These are phyloP conservation scores for Actinemys pallida DNA, from an alignment of 2,113 vertebrate genomes.

Conservation along the genomic window DNA sequence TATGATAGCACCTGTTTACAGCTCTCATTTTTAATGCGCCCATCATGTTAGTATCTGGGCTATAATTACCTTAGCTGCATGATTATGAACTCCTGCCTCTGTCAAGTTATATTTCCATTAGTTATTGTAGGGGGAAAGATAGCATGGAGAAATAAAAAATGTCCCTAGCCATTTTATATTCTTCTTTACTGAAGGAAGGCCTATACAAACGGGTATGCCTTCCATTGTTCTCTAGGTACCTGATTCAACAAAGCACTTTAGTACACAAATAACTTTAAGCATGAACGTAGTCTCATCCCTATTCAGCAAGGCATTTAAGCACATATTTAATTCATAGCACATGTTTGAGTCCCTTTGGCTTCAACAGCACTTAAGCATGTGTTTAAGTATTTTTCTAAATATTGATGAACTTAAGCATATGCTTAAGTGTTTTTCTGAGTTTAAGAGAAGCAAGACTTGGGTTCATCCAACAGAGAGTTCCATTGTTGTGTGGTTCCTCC, in stretches of 20 bases:
- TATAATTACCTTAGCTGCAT: neutral
- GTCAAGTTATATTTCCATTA: neutral
- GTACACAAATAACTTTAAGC: neutral
- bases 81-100: neutral
- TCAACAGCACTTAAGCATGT: neutral
- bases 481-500: neutral
- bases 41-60: neutral
- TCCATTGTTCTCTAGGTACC: neutral
- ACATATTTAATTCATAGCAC: neutral
- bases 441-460: neutral
- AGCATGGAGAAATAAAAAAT: neutral
- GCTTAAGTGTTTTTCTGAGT: rapidly evolving
- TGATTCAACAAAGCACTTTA: neutral
- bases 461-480: slow-evolving; percentile 7
- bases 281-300: neutral
- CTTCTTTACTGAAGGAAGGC: neutral
- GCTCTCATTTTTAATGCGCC: neutral
- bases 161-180: slow-evolving; percentile 1
- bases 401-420: neutral
- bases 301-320: neutral
- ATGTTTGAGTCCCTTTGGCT: neutral
- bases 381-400: neutral
- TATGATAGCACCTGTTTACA: neutral
- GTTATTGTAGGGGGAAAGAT: neutral
- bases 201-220: neutral